phyloP scores from a whole-genome alignment of 2,888 invertebrate species.

The Amiota minor region DNA sequence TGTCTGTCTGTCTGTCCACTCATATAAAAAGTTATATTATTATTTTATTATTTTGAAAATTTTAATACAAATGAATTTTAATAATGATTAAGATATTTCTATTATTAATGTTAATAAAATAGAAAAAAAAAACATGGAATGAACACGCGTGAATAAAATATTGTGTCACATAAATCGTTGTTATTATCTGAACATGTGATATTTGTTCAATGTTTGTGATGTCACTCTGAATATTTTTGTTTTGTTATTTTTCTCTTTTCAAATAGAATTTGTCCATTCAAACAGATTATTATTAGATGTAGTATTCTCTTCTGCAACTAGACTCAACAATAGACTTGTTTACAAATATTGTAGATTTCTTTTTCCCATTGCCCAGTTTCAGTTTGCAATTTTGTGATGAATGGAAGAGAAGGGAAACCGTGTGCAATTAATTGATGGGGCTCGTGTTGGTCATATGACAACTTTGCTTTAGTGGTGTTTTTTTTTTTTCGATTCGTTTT shows the following conservation, averaged over 20 bases:
- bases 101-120: conserved; percentile 57
- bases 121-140: not conserved
- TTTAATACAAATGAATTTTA: conserved; percentile 37
- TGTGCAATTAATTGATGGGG: no score
- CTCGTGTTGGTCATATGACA: no score
- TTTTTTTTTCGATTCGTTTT: not conserved
- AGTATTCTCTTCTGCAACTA: no score
- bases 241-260: not conserved
- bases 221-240: not conserved
- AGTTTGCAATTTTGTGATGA: no score
- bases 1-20: conserved; percentile 10
- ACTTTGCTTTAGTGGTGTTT: no score
- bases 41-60: not conserved
- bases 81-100: conserved; percentile 61
- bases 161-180: conserved; percentile 53
- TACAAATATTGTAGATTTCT: no score
- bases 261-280: no score
- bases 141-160: conserved; percentile 50
- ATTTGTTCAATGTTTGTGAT: not conserved
- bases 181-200: conserved; percentile 22
- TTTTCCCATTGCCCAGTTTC: no score
- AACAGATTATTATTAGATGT: no score
- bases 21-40: not conserved
- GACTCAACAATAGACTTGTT: no score
- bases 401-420: no score